Conservation (phyloP, 2,888 invertebrate species). For the Epiperipatus broadwayi region DNA sequence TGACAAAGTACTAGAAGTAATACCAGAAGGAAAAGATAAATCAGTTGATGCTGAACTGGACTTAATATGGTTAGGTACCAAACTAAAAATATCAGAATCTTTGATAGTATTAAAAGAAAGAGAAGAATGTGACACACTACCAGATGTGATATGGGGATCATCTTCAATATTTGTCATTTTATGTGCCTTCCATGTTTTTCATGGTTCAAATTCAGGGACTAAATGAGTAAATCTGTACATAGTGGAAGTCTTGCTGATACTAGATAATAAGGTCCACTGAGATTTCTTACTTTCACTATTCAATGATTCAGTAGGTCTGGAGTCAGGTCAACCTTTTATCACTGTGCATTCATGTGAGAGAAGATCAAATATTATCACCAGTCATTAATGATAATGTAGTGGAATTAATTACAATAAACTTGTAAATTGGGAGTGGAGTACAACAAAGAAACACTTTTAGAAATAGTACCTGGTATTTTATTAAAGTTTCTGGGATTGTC, state of each 20-base stretch:
- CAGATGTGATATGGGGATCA: conserved; percentile 90
- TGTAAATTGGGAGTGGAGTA: conserved; percentile 48
- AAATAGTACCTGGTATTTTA: no score
- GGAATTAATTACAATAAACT: conserved; percentile 35
- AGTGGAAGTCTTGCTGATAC: conserved; percentile 26
- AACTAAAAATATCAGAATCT: conserved; percentile 61
- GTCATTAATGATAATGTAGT: conserved; percentile 11
- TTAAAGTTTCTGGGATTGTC: no score
- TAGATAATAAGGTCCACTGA: conserved; percentile 40
- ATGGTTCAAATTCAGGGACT: conserved; percentile 93
- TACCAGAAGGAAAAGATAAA: conserved; percentile 38
- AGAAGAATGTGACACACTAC: conserved; percentile 58
- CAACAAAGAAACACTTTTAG: conserved; percentile 26
- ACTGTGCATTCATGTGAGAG: conserved; percentile 19
- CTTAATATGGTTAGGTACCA: conserved; percentile 41
- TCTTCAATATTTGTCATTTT: conserved; percentile 89
- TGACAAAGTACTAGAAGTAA: no score
- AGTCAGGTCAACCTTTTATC: conserved; percentile 34
- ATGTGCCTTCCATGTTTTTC: conserved; percentile 90
- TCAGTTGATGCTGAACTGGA: conserved; percentile 37
- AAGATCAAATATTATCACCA: conserved; percentile 15
- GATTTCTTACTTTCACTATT: conserved; percentile 36
- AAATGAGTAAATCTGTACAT: conserved; percentile 54
- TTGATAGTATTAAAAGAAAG: conserved; percentile 69
- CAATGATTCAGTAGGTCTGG: conserved; percentile 19